Evolutionary conservation across 2,113 vertebrate genomes (phyloP).

Genomic region (Geothlypis trichas): DNA sequence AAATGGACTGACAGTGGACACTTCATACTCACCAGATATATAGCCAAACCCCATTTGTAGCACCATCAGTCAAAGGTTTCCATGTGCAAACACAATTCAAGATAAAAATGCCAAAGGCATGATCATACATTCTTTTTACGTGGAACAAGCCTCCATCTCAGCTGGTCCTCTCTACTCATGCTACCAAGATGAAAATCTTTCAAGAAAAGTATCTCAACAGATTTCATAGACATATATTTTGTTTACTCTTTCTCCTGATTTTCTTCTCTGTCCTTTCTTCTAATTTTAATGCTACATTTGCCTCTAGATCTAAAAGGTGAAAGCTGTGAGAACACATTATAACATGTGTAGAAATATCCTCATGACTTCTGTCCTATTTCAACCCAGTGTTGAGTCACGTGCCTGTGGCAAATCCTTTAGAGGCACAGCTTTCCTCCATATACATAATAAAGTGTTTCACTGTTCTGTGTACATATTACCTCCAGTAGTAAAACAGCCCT

Average conservation of each 20-base stretch:
- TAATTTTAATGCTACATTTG: neutral
- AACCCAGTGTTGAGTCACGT: rapidly evolving
- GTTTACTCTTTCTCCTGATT: neutral
- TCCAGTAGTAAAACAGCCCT: neutral
- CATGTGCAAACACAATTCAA: neutral
- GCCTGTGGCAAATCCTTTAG: neutral
- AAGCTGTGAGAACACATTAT: neutral
- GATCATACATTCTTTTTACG: neutral
- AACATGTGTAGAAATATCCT: neutral
- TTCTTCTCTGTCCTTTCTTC: neutral
- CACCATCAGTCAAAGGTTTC: neutral
- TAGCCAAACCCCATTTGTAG: neutral
- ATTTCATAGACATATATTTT: neutral
- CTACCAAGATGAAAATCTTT: neutral
- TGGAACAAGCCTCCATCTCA: neutral
- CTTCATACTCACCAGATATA: neutral
- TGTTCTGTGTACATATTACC: neutral
- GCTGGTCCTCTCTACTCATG: neutral
- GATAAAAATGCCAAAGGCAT: neutral
- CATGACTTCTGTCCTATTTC: neutral
- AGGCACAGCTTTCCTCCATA: neutral
- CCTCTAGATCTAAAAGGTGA: neutral
- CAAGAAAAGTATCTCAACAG: neutral
- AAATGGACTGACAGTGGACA: neutral
- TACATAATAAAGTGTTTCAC: neutral